These are phyloP conservation scores for Embiotoca jacksoni DNA, from an alignment of 2,113 vertebrate species.

Conservation along the genomic window DNA sequence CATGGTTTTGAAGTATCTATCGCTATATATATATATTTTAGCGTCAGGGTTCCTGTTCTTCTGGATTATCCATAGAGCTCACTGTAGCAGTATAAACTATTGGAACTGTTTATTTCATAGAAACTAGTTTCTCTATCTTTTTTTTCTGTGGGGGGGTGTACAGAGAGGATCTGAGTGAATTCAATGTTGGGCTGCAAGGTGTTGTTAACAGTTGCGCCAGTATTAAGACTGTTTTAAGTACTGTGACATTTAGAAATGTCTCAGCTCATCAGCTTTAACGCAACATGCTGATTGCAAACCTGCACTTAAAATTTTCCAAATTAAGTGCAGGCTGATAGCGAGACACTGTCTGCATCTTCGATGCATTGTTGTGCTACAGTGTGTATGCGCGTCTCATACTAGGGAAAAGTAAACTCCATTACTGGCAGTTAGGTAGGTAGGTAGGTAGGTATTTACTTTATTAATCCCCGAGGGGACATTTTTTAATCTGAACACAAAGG, in stretches of 20 bases:
- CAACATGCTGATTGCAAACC: slow-evolving; percentile 8
- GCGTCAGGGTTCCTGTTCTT: not conserved
- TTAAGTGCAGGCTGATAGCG: not conserved
- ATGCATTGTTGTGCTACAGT: not conserved
- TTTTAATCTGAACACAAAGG: not conserved
- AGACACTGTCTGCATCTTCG: not conserved
- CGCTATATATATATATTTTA: not conserved
- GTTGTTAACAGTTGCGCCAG: not conserved
- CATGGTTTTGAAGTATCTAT: too few relatives aligned
- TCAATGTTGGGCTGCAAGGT: not conserved
- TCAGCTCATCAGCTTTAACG: slow-evolving; percentile 27
- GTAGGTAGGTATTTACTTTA: too few relatives aligned
- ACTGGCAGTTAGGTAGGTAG: not conserved
- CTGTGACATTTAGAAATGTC: slow-evolving; percentile 3
- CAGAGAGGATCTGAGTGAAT: not conserved
- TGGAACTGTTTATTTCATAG: not conserved
- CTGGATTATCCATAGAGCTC: not conserved
- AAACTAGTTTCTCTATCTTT: not conserved
- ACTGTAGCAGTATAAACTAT: not conserved
- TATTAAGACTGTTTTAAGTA: slow-evolving; percentile 7
- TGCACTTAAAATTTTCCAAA: slow-evolving; percentile 5
- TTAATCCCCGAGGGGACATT: too few relatives aligned
- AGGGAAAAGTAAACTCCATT: not conserved
- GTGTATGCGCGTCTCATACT: not conserved
- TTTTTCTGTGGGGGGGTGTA: not conserved